These are phyloP conservation scores for Pogonomyrmex californicus DNA, from an alignment of 1,140 invertebrate species.

Conservation along the genomic window DNA sequence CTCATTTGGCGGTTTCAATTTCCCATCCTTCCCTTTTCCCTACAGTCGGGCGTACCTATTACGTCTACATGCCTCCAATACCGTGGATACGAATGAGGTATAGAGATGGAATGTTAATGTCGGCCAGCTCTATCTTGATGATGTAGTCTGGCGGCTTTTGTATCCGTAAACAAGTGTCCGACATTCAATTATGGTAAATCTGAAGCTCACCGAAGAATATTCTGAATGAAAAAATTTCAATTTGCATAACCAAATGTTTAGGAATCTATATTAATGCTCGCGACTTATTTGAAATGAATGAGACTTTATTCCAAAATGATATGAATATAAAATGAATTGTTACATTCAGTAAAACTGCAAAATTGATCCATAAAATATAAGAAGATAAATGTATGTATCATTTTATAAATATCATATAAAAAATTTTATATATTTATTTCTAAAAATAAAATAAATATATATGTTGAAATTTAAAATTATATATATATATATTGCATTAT, in stretches of 20 bases:
- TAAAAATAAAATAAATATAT: neutral
- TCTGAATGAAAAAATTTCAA: neutral
- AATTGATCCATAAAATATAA: neutral
- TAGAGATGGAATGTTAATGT: conserved; percentile 72
- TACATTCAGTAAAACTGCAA: neutral
- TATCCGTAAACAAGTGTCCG: conserved; percentile 9
- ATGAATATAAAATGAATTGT: neutral
- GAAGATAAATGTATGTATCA: neutral
- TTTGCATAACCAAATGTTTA: neutral
- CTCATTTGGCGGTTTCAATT: conserved; percentile 77
- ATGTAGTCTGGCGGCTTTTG: neutral
- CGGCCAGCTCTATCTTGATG: conserved; percentile 29
- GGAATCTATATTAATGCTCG: neutral
- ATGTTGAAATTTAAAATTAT: neutral
- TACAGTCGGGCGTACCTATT: conserved; percentile 15
- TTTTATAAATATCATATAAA: neutral
- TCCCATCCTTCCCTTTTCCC: conserved; percentile 59
- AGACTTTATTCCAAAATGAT: neutral
- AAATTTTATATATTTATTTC: neutral
- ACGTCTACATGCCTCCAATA: conserved; percentile 74
- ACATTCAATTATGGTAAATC: conserved; percentile 54
- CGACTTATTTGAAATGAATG: neutral
- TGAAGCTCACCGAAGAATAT: neutral
- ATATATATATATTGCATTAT: too few relatives aligned
- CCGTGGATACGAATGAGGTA: conserved; percentile 71